phyloP scores from a whole-genome alignment of 2,888 invertebrate genomes.

The Orgyia antiqua region DNA sequence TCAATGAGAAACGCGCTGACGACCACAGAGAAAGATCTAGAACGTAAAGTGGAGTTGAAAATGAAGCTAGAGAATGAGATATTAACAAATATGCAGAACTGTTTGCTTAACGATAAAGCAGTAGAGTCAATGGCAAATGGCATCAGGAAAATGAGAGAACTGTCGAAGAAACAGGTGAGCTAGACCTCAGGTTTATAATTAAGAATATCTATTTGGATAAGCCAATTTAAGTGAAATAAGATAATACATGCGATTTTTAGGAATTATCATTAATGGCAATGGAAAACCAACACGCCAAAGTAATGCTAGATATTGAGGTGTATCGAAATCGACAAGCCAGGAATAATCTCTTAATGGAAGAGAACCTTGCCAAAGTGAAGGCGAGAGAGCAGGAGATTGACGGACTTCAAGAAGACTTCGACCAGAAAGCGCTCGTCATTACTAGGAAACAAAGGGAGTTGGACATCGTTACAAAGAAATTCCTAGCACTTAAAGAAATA shows the following conservation, averaged over 20 bases:
- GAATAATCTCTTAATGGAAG: constrained; percentile 49
- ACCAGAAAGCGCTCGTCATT: constrained; percentile 42
- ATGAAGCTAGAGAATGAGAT: constrained; percentile 81
- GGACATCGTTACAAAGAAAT: constrained; percentile 57
- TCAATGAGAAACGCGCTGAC: constrained; percentile 54
- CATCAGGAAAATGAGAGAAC: constrained; percentile 68
- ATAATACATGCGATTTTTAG: constrained; percentile 32
- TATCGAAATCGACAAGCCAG: constrained; percentile 56
- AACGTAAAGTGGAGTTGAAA: constrained; percentile 75
- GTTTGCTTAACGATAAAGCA: constrained; percentile 83
- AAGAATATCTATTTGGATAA: too few species aligned
- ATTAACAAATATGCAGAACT: constrained; percentile 80
- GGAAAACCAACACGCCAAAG: constrained; percentile 79
- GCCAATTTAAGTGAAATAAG: too few species aligned
- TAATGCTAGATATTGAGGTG: constrained; percentile 78
- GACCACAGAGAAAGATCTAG: constrained; percentile 54
- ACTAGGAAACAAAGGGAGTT: constrained; percentile 60
- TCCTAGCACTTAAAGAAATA: constrained; percentile 45
- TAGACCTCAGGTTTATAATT: too few species aligned
- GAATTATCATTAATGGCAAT: constrained; percentile 73
- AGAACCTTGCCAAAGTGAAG: constrained; percentile 40
- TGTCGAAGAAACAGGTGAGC: constrained; percentile 67
- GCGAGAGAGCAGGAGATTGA: constrained; percentile 55
- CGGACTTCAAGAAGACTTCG: constrained; percentile 46
- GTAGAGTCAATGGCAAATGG: constrained; percentile 74